Evolutionary conservation across 2,888 invertebrate genomes (phyloP), one percentile per base, ranked within the genome.

Genomic region (Heteropelma amictum): DNA sequence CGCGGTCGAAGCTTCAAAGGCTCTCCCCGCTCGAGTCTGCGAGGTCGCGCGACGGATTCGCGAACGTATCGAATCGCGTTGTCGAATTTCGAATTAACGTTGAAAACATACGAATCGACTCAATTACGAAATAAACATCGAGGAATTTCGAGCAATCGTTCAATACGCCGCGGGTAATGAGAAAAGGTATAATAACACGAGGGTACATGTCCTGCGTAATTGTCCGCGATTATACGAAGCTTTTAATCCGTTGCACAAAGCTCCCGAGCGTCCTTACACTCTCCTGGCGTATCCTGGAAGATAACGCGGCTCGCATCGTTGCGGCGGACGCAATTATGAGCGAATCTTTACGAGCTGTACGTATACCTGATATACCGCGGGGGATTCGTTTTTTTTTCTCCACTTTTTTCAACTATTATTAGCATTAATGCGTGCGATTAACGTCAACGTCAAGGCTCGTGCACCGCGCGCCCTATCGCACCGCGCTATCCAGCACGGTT

Each of bases 381-480:
- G n/a, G 56, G 38, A 19, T 42, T 49, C 53, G 74, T 68, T 69
- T 72, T 70, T 28, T 21, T 17, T 30, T 75, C 14, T 51, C 5
- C 76, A 78, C 21, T 51, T 30, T 64, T 33, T 45, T 23, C 8
- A 42, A 83, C 80, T 82, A 84, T 85, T 84, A 83, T 84, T 83
- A 84, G 82, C 82, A 80, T 81, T 85, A 85, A 85, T 85, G 84
- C 83, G 85, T 84, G 83, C 82, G 81, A 85, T 86, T 86, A 86
- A 80, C 85, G 86, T 86, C 85, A 86, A 80, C 85, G 86, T 85
- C 82, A 83, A 84, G 85, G 85, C 83, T 83, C 82, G 82, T 82
- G 83, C 80, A n/a, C n/a, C n/a, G n/a, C n/a, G n/a, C n/a, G n/a
- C n/a, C n/a, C n/a, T n/a, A n/a, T n/a, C n/a, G n/a, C n/a, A n/a